A percentile compares a stretch with the other conserved stretches of the same genome.
phyloP scores from a whole-genome alignment of 2,113 vertebrate species.

The Chaetorhynchus papuensis region DNA sequence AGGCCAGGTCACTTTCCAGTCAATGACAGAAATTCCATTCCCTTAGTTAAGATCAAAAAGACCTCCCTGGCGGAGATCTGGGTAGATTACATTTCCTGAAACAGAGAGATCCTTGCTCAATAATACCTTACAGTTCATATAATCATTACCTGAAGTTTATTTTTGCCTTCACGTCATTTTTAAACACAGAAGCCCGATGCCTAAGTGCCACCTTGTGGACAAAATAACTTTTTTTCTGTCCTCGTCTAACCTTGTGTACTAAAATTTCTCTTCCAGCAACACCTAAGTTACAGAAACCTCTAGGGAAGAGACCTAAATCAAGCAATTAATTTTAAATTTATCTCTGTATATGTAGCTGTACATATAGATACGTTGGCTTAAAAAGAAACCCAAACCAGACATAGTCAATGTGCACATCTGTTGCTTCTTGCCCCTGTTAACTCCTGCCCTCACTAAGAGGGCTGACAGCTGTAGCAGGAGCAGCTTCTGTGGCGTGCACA shows the following conservation, averaged over 20 bases:
- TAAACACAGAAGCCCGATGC: not conserved
- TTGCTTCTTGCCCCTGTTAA: not conserved
- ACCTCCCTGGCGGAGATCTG: not conserved
- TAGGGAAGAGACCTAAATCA: not conserved
- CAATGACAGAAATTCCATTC: not conserved
- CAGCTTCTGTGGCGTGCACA: not conserved
- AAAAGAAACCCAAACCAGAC: not conserved
- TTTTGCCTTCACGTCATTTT: not conserved
- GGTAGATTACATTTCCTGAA: not conserved
- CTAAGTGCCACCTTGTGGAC: constrained; percentile 24
- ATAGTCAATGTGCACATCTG: not conserved
- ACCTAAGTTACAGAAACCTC: not conserved
- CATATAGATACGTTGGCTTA: rapidly evolving
- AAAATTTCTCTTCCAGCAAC: not conserved
- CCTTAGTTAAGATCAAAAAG: not conserved
- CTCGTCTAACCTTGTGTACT: not conserved
- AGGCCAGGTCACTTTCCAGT: not conserved
- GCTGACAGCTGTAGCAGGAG: not conserved
- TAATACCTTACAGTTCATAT: not conserved
- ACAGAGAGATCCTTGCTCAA: not conserved
- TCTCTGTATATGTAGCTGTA: not conserved
- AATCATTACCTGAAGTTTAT: not conserved
- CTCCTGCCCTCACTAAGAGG: not conserved
- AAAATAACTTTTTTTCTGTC: not conserved
- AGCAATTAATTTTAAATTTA: not conserved